A percentile compares a stretch with the other conserved stretches of the same genome.
These are phyloP conservation scores for Drusus annulatus DNA, from an alignment of 1,140 invertebrate species.

Conservation along the genomic window DNA sequence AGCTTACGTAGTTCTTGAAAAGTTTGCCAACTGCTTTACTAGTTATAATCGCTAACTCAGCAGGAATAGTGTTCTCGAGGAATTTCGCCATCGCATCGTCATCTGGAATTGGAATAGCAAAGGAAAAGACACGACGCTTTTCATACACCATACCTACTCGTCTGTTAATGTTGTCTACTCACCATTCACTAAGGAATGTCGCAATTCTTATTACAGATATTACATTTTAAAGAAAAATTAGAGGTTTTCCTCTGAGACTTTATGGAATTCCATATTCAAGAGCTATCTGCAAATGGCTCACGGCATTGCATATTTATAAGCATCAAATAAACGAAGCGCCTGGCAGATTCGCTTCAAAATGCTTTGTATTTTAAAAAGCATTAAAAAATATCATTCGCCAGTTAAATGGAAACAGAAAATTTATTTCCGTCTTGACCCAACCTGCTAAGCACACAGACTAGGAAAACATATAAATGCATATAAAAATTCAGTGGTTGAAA, in stretches of 20 bases:
- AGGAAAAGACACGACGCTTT: constrained; percentile 27
- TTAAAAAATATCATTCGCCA: no score
- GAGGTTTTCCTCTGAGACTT: constrained; percentile 9
- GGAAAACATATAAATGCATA: no score
- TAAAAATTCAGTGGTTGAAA: no score
- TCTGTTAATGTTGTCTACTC: no score
- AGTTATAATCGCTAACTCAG: constrained; percentile 56
- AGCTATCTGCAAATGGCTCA: constrained; percentile 27
- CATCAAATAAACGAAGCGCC: constrained; percentile 3
- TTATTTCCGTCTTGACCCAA: no score
- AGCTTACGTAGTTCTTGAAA: constrained; percentile 57
- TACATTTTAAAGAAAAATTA: constrained; percentile 33
- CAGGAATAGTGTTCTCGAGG: constrained; percentile 47
- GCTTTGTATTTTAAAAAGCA: not conserved
- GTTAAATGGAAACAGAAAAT: no score
- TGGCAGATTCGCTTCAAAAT: not conserved
- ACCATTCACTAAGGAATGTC: constrained; percentile 1
- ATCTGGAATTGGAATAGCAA: constrained; percentile 29
- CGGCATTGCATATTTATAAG: constrained; percentile 10
- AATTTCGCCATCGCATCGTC: constrained; percentile 45
- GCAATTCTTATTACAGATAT: not conserved
- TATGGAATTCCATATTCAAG: constrained; percentile 17
- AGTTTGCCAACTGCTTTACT: constrained; percentile 54
- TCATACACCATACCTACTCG: not conserved
- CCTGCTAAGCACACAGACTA: no score